Evolutionary conservation across 1,140 invertebrate genomes (phyloP), one percentile per base, ranked within the genome.

Genomic region (Chrysomallon squamiferum): DNA sequence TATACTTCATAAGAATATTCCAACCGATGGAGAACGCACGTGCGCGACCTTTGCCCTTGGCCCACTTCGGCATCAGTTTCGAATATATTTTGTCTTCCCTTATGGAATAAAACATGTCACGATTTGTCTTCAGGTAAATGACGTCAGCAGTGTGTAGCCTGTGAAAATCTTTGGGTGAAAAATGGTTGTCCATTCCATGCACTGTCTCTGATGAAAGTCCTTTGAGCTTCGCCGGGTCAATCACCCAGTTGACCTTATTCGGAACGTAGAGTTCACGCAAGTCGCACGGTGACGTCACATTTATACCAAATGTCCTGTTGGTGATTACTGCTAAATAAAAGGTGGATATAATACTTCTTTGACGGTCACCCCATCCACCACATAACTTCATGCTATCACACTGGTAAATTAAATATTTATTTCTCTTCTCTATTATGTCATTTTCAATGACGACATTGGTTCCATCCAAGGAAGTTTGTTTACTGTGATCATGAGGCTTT

Each of bases 351-450:
- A 75, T 62, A 2, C 71, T 71, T 15, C 67, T 41, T 30, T 73
- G 73, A 59, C 76, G 59, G 59, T 77, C 73, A 4, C 69, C 73
- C 71, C 69, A 73, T 1, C 76, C 76, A 2, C 71, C 73, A 66
- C 76, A 77, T 2, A 13, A 45, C 9, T 43, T 25, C 25, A 20
- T 41, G 2, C 41, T 9, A 38, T 72, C 66, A 47, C 73, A 77
- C 11, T 68, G n/a, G 57, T 71, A 74, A n/a, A 74, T 41, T 20
- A 77, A 38, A 61, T 74, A 73, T 15, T 38, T 38, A 38, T 15
- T 38, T 38, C 35, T 38, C 6, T 38, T 38, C 35, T 5, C 15
- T 15, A 7, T 38, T 7, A 7, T 38, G 5, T 38, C 15, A 38
- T 38, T 38, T 15, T 38, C 35, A 38, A 38, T n/a, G n/a, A n/a